phyloP scores from a whole-genome alignment of 2,888 invertebrate species.

The Prostheceraeus crozeri region DNA sequence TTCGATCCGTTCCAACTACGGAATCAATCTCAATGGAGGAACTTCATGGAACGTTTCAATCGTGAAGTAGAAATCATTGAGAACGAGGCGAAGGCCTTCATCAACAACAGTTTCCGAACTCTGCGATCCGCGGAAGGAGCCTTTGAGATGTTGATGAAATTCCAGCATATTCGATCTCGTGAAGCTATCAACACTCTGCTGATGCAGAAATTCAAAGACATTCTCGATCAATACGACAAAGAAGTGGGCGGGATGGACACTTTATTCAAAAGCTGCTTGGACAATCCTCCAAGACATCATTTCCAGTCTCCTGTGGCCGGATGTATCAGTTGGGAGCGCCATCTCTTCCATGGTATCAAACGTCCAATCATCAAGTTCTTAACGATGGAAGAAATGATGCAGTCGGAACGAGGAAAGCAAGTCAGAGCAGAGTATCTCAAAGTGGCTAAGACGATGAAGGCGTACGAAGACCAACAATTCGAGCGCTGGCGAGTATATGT shows the following conservation, averaged over 20 bases:
- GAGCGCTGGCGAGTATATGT: slow-evolving; percentile 67
- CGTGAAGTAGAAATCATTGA: slow-evolving; percentile 68
- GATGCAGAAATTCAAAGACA: slow-evolving; percentile 72
- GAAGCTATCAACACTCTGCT: slow-evolving; percentile 67
- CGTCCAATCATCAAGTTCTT: slow-evolving; percentile 72
- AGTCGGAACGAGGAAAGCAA: slow-evolving; percentile 66
- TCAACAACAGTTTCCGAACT: slow-evolving; percentile 74
- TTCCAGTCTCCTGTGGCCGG: slow-evolving; percentile 75
- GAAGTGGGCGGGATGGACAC: slow-evolving; percentile 63
- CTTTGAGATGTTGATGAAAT: slow-evolving; percentile 69
- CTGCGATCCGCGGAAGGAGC: slow-evolving; percentile 74
- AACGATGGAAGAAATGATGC: slow-evolving; percentile 67
- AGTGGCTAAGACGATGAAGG: slow-evolving; percentile 68
- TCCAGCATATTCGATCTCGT: slow-evolving; percentile 71
- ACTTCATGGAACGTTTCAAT: slow-evolving; percentile 70
- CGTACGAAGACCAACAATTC: slow-evolving; percentile 68
- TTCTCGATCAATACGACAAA: slow-evolving; percentile 74
- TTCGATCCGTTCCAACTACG: slow-evolving; percentile 74
- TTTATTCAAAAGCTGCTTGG: slow-evolving; percentile 51
- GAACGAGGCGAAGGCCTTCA: slow-evolving; percentile 72
- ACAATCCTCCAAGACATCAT: slow-evolving; percentile 65
- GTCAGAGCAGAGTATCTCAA: slow-evolving; percentile 64
- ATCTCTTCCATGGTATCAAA: slow-evolving; percentile 71
- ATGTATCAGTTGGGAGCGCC: slow-evolving; percentile 75
- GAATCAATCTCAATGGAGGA: slow-evolving; percentile 73